These are phyloP conservation scores for Lycaena phlaeas DNA, from an alignment of 2,888 invertebrate genomes.

Conservation along the genomic window DNA sequence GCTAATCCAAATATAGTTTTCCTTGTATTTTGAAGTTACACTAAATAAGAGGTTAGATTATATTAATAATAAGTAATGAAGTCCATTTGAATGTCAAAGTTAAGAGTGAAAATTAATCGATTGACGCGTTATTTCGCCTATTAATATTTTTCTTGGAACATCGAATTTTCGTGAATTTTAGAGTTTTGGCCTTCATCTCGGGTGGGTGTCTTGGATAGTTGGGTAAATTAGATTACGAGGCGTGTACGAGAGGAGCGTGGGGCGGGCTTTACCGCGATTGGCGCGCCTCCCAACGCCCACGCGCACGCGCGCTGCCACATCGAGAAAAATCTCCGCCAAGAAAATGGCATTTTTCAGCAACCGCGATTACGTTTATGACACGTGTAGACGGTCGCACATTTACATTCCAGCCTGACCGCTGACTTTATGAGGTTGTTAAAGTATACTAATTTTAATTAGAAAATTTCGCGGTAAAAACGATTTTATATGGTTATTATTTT, in stretches of 20 bases:
- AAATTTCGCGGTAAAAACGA: not conserved
- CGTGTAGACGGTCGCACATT: constrained; percentile 36
- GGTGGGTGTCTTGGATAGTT: constrained; percentile 27
- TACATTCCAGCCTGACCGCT: not conserved
- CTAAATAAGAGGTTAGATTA: too few relatives aligned
- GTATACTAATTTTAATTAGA: not conserved
- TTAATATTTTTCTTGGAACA: constrained; percentile 11
- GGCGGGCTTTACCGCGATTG: constrained; percentile 62
- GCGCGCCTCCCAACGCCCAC: constrained; percentile 73
- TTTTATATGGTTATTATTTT: not conserved
- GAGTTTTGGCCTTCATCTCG: constrained; percentile 18
- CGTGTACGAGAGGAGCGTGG: constrained; percentile 42
- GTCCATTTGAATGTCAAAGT: too few relatives aligned
- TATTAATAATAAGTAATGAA: too few relatives aligned
- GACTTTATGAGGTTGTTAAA: constrained; percentile 1
- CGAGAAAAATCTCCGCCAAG: constrained; percentile 55
- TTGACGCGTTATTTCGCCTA: constrained; percentile 4
- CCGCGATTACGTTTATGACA: constrained; percentile 37
- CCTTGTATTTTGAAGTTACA: too few relatives aligned
- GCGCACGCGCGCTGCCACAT: constrained; percentile 47
- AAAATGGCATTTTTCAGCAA: constrained; percentile 40
- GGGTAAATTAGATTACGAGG: constrained; percentile 28
- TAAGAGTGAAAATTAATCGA: constrained; percentile 1
- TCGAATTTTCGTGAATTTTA: constrained; percentile 12
- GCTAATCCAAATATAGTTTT: too few relatives aligned